Base-by-base conservation (phyloP, 30 jellyfish, hydroid and myxozoan species). In the Cassiopea andromeda region DNA sequence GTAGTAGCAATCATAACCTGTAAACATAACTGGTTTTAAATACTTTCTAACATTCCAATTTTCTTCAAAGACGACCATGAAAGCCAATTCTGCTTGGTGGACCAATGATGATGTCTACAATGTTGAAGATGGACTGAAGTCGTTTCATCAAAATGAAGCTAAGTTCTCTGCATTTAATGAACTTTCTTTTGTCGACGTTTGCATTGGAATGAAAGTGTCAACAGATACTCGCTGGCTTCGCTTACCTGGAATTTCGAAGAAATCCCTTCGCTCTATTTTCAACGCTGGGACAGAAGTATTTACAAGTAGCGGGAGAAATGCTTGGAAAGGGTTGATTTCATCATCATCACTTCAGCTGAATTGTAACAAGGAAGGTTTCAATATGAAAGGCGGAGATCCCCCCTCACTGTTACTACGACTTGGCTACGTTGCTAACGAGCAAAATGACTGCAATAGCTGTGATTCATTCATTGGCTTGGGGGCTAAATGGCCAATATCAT, bases 381-480 rank as follows among this genome's bases (percentile, higher is more conserved):
- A 80, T 61, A 46, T 80, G 68, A 58, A 44, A 45, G 64, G 45
- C 8, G 69, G 69, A 0, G 68, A 44, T 15, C 44, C 48, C 1
- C 5, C 47, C 45, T 3, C 6, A 10, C 19, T 80, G 1, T 10
- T 60, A 14, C 46, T 70, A 8, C 61, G 89, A 58, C 7, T 80
- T 1, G 89, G 79, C 46, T 67, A 54, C 1, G 45, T 80, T 80
- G 78, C 89, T 1, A 57, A 80, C 79, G 38, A 80, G 10, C 66
- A 80, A 46, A 5, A 61, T 46, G 79, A 80, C 8, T 80, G 89
- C 71, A n/a, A 46, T 43, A 6, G 61, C 7, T 68, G 77, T 19
- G 89, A 80, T 46, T 57, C 89, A 5, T 60, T 44, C 66, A 44
- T 80, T 60, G 89, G 89, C 9, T 0, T 80, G 45, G 89, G 89